Conservation (phyloP, 2,113 vertebrate species). For the Bolborhynchus lineola region DNA sequence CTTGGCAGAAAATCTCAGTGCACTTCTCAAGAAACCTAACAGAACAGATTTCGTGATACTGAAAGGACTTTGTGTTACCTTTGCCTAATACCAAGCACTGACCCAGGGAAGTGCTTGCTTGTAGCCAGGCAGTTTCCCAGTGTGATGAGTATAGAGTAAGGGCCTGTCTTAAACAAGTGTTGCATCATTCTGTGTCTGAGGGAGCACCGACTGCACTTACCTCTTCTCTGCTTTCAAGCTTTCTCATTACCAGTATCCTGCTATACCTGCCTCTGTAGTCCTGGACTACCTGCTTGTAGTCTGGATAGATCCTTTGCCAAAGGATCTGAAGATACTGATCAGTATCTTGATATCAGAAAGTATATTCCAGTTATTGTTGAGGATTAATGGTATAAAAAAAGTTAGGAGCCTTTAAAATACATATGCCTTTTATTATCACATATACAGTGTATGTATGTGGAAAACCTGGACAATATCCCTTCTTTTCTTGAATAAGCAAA, state of each 20-base stretch:
- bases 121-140: background rate
- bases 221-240: background rate
- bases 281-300: background rate
- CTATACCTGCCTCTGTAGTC: background rate
- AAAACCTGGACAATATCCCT: background rate
- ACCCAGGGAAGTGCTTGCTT: background rate
- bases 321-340: background rate
- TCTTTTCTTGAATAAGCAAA: background rate
- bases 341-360: background rate
- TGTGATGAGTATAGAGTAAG: background rate
- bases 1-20: background rate
- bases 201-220: background rate
- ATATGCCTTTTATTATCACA: background rate
- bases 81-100: accelerated
- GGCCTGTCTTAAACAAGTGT: background rate
- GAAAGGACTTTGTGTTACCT: background rate
- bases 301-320: background rate
- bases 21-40: background rate
- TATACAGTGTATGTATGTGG: accelerated
- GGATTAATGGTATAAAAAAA: background rate
- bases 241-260: background rate
- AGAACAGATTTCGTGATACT: background rate
- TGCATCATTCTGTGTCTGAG: background rate
- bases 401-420: background rate
- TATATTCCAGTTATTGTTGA: background rate